Percentiles rank a stretch among this genome's conserved stretches.
Conservation (phyloP, 2,113 vertebrate species). For the Chamaea fasciata region DNA sequence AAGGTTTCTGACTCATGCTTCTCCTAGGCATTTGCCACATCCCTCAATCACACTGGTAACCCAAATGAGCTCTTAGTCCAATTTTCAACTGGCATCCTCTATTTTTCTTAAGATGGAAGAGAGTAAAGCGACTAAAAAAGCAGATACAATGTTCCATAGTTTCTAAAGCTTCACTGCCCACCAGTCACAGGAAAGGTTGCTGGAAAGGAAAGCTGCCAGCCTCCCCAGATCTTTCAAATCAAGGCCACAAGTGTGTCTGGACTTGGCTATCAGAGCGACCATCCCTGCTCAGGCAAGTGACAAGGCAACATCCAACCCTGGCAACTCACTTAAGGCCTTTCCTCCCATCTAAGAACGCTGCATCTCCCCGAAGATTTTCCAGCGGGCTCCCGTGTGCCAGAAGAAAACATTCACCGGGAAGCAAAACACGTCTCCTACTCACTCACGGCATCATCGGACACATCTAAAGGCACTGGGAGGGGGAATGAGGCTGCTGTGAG, state of each 20-base stretch:
- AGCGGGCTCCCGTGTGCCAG: neutral
- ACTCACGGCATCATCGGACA: accelerated
- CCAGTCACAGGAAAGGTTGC: neutral
- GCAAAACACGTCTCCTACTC: neutral
- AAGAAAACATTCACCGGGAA: neutral
- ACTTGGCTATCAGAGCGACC: neutral
- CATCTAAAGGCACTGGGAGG: neutral
- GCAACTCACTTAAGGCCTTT: neutral
- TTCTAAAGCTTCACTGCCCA: neutral
- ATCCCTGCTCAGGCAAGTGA: neutral
- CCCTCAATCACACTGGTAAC: neutral
- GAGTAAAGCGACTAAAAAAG: neutral
- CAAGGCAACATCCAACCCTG: neutral
- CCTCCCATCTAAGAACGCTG: neutral
- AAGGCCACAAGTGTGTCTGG: neutral
- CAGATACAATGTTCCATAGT: neutral
- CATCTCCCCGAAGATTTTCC: neutral
- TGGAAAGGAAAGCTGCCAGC: neutral
- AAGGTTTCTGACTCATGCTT: neutral
- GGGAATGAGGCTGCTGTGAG: neutral
- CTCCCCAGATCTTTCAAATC: neutral
- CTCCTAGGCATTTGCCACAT: neutral
- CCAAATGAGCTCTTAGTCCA: neutral
- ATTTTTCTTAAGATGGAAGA: neutral
- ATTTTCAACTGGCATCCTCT: neutral